Conservation (phyloP, 2,888 invertebrate genomes). For the Cataglyphis albicans region DNA sequence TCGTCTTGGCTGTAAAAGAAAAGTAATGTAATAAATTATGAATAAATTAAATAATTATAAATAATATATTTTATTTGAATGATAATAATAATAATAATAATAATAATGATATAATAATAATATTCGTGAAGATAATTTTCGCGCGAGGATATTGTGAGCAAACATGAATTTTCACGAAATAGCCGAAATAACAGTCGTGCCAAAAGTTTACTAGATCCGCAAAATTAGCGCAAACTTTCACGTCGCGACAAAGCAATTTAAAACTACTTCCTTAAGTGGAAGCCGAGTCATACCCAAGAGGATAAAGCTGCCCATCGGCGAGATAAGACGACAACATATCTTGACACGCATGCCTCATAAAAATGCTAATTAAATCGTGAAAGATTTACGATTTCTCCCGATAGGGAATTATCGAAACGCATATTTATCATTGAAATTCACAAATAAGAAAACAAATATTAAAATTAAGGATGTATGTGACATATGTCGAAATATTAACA, state of each 20-base stretch:
- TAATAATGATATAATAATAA: background rate
- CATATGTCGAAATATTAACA: no score
- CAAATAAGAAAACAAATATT: background rate
- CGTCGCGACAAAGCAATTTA: conserved; percentile 65
- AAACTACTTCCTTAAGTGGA: conserved; percentile 67
- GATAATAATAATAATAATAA: conserved; percentile 16
- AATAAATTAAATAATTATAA: no score
- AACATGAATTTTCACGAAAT: conserved; percentile 21
- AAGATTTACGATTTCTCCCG: conserved; percentile 61
- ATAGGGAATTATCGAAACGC: conserved; percentile 48
- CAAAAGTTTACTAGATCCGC: conserved; percentile 17
- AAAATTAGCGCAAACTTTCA: conserved; percentile 57
- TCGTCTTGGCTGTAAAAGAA: background rate
- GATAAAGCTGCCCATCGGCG: conserved; percentile 61
- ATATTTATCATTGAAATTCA: background rate
- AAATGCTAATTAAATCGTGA: conserved; percentile 78
- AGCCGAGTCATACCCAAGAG: conserved; percentile 45
- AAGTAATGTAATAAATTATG: background rate
- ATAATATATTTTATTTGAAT: background rate
- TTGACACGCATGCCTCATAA: conserved; percentile 75
- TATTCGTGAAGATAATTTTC: background rate
- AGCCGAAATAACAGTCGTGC: background rate
- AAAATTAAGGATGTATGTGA: background rate
- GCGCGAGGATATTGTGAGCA: background rate
- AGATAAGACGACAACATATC: conserved; percentile 41